Evolutionary conservation across 1,140 invertebrate genomes (phyloP).

Genomic region (Tetramorium parvispinum): DNA sequence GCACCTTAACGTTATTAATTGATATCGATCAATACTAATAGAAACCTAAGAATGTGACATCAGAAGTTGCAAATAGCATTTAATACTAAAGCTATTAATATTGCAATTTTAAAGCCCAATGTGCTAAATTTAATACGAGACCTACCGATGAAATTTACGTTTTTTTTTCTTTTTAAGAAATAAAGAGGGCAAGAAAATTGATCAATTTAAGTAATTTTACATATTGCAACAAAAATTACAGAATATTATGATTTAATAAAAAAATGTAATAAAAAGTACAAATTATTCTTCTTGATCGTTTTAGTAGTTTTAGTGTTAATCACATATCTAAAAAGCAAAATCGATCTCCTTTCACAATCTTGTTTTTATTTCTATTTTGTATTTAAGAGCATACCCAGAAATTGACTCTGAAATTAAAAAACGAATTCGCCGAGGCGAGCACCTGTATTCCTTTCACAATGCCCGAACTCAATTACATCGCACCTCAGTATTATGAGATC

Average conservation of each 20-base stretch:
- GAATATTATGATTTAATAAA: not conserved
- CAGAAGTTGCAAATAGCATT: not conserved
- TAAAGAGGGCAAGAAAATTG: not conserved
- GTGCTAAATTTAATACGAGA: not conserved
- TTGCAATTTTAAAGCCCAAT: not conserved
- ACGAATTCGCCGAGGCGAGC: not conserved
- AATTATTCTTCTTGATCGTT: not conserved
- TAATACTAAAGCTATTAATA: not conserved
- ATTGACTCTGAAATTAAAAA: not conserved
- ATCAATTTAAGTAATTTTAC: not conserved
- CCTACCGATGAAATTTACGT: no score
- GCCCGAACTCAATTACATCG: not conserved
- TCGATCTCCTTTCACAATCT: not conserved
- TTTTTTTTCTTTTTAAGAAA: not conserved
- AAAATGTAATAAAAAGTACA: not conserved
- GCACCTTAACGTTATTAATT: not conserved
- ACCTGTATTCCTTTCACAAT: not conserved
- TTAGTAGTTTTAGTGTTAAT: not conserved
- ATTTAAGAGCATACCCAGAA: not conserved
- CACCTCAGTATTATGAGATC: not conserved
- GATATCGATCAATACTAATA: not conserved
- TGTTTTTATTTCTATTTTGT: not conserved
- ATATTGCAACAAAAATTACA: not conserved
- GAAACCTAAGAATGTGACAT: slow-evolving; percentile 8
- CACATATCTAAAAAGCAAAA: not conserved